A percentile compares a stretch with the other conserved stretches of the same genome.
phyloP scores from a whole-genome alignment of 2,888 invertebrate genomes.

The Leptarthrus brevirostris region DNA sequence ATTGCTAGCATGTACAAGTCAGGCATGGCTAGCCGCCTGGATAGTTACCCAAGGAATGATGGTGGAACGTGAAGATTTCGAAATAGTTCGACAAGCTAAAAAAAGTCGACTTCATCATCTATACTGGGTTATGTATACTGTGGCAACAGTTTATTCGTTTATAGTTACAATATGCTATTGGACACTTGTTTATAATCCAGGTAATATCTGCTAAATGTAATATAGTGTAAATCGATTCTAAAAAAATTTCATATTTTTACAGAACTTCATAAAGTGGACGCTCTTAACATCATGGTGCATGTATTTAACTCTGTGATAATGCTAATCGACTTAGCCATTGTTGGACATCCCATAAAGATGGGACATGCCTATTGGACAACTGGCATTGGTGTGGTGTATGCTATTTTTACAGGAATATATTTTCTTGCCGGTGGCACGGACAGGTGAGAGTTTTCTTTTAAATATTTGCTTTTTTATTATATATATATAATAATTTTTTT shows the following conservation, averaged over 20 bases:
- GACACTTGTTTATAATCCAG: conserved; percentile 76
- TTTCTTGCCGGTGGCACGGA: conserved; percentile 78
- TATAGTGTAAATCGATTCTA: neutral
- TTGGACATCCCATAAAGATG: conserved; percentile 77
- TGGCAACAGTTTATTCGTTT: conserved; percentile 67
- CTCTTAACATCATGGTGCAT: conserved; percentile 67
- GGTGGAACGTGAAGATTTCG: conserved; percentile 68
- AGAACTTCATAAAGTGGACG: conserved; percentile 66
- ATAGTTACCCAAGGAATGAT: conserved; percentile 68
- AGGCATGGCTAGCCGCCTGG: conserved; percentile 67
- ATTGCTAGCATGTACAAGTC: conserved; percentile 64
- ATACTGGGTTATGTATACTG: conserved; percentile 67
- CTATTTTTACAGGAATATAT: conserved; percentile 78
- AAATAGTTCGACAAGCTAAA: conserved; percentile 66
- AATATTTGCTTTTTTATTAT: too few species aligned
- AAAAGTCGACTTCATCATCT: conserved; percentile 65
- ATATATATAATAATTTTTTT: too few species aligned
- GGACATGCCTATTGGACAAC: conserved; percentile 72
- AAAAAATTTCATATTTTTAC: neutral
- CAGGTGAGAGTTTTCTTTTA: too few species aligned
- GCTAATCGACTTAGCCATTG: conserved; percentile 75
- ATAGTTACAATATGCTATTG: conserved; percentile 67
- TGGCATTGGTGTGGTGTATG: conserved; percentile 73
- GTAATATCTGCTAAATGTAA: conserved; percentile 63
- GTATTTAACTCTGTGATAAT: conserved; percentile 78